Evolutionary conservation across 2,797 vertebrate species (phyloP).

Genomic region (Rallus crepitans): DNA sequence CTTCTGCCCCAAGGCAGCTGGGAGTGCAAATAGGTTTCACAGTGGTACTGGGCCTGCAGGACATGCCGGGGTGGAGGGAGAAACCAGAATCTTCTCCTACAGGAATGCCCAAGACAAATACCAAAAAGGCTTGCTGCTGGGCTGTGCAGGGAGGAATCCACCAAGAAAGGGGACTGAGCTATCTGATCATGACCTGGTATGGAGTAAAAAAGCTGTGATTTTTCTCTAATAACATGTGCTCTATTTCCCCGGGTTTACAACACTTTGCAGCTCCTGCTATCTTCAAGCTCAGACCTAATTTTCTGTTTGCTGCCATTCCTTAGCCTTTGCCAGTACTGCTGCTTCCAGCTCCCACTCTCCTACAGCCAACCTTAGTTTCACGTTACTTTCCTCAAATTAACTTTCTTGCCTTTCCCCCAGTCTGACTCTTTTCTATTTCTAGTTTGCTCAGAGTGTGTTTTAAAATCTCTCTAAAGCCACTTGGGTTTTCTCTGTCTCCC

Average conservation of each 20-base stretch:
- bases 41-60: background rate
- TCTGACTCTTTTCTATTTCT: background rate
- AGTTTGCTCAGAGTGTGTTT: background rate
- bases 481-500: background rate
- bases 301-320: background rate
- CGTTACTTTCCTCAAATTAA: background rate
- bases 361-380: background rate
- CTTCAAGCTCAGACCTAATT: background rate
- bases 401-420: background rate
- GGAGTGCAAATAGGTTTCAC: background rate
- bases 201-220: background rate
- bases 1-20: background rate
- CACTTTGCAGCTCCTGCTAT: background rate
- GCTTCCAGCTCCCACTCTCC: background rate
- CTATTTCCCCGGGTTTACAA: background rate
- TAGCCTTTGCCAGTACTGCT: background rate
- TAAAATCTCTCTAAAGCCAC: background rate
- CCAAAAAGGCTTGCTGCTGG: background rate
- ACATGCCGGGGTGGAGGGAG: background rate
- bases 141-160: background rate
- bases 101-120: fast-evolving
- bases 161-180: background rate
- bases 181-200: background rate
- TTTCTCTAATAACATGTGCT: background rate
- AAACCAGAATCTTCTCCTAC: background rate